phyloP scores from a whole-genome alignment of 2,113 vertebrate genomes.

The Tachysurus fulvidraco region DNA sequence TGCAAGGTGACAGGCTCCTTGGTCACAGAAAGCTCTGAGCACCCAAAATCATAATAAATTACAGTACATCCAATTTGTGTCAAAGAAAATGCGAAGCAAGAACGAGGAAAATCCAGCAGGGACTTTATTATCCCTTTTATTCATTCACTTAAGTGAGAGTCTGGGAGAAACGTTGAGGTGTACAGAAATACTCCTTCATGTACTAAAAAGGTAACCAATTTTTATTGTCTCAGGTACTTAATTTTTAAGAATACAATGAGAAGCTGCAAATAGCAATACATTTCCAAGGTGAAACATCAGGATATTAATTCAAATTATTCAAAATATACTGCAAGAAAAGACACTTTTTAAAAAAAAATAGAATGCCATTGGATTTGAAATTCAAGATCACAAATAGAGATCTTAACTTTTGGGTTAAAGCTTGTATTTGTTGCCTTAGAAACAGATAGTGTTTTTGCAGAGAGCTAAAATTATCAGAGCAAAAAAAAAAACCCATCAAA shows the following conservation, averaged over 20 bases:
- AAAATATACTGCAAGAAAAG: not conserved
- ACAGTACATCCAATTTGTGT: constrained; percentile 77
- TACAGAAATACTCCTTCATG: not conserved
- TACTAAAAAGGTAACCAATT: not conserved
- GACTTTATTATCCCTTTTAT: constrained; percentile 72
- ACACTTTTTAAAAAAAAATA: not conserved
- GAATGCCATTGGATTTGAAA: not conserved
- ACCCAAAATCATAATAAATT: constrained; percentile 76
- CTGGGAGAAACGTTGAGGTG: constrained; percentile 40
- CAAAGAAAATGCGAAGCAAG: constrained; percentile 63
- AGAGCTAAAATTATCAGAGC: not conserved
- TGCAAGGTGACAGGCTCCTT: constrained; percentile 72
- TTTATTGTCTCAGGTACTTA: not conserved
- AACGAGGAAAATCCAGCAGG: constrained; percentile 70
- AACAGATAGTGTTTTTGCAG: not conserved
- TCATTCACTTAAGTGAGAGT: constrained; percentile 71
- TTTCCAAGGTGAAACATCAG: not conserved
- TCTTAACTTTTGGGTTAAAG: not conserved
- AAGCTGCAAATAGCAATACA: not conserved
- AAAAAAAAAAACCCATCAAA: not conserved
- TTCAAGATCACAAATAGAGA: not conserved
- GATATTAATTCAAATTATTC: not conserved
- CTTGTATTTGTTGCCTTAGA: not conserved
- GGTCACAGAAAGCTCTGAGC: constrained; percentile 62
- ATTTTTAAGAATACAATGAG: not conserved